Conservation (phyloP, 2,888 invertebrate species). For the Lordiphosa fenestrarum region DNA sequence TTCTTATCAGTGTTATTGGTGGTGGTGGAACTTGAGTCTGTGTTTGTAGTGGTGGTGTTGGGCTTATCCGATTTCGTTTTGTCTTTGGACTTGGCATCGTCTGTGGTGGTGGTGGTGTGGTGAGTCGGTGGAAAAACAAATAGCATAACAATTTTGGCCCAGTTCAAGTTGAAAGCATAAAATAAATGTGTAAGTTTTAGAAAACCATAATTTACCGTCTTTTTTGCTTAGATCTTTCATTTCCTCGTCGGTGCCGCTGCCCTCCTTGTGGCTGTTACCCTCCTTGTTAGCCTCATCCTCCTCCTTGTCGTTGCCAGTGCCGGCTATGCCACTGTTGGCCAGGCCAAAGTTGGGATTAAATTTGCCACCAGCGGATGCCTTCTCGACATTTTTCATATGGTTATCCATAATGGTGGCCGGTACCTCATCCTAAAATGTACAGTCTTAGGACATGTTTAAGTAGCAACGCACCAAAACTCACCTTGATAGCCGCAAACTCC, state of each 20-base stretch:
- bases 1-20: constrained; percentile 69
- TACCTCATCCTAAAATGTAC: constrained; percentile 89
- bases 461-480: constrained; percentile 52
- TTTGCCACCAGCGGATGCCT: constrained; percentile 84
- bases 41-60: constrained; percentile 51
- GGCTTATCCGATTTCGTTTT: constrained; percentile 69
- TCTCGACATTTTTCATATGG: constrained; percentile 95
- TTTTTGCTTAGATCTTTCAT: constrained; percentile 79
- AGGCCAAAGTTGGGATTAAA: constrained; percentile 91
- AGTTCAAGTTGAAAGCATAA: neutral
- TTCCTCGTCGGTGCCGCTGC: constrained; percentile 72
- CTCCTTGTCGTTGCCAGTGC: constrained; percentile 86
- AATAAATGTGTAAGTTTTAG: too few species aligned
- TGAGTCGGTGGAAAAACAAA: constrained; percentile 28
- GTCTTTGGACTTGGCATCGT: constrained; percentile 67
- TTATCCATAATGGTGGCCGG: constrained; percentile 97
- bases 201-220: constrained; percentile 60
- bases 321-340: constrained; percentile 95
- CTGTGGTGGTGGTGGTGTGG: constrained; percentile 35
- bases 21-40: constrained; percentile 65
- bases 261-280: constrained; percentile 34
- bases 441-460: neutral
- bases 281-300: constrained; percentile 68
- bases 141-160: constrained; percentile 31
- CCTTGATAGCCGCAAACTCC: constrained; percentile 98